Base-by-base conservation (phyloP, 2,888 invertebrate genomes). In the Anodontia alba region DNA sequence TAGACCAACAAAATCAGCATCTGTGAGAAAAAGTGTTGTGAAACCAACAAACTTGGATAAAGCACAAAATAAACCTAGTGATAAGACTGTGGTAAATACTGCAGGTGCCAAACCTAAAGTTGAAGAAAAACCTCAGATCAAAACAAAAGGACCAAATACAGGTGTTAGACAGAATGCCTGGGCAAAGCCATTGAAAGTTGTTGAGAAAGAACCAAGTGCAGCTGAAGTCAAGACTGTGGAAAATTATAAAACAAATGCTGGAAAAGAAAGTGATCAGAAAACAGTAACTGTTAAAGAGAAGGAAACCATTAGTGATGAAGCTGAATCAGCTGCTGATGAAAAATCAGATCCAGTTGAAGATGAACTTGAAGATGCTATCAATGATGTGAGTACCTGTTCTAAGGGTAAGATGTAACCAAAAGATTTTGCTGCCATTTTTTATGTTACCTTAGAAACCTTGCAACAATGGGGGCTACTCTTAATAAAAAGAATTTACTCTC, bases 381-480 rank as follows among this genome's bases (percentile, higher is more conserved):
- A 91, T 72, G 83, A 89, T 81, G 90, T 91, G 77, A 90, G 89
- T 76, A 15, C 5, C 42, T 10, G 42, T 10, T 7, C 42, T 42
- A 7, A 10, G 15, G 42, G 15, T 42, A 42, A 42, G 42, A 42
- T 7, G 42, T 7, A 42, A n/a, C n/a, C n/a, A n/a, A n/a, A n/a
- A n/a, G n/a, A n/a, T n/a, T n/a, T n/a, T n/a, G n/a, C n/a, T n/a
- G n/a, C n/a, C n/a, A n/a, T n/a, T n/a, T n/a, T n/a, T n/a, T n/a
- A n/a, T n/a, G n/a, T n/a, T n/a, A n/a, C n/a, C n/a, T n/a, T n/a
- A n/a, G n/a, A n/a, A n/a, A n/a, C n/a, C n/a, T n/a, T n/a, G n/a
- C n/a, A n/a, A n/a, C n/a, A n/a, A n/a, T n/a, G n/a, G n/a, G n/a
- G n/a, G n/a, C n/a, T n/a, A n/a, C n/a, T n/a, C n/a, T n/a, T n/a